phyloP scores from a whole-genome alignment of 2,113 vertebrate species.

The Hemibagrus wyckioides region DNA sequence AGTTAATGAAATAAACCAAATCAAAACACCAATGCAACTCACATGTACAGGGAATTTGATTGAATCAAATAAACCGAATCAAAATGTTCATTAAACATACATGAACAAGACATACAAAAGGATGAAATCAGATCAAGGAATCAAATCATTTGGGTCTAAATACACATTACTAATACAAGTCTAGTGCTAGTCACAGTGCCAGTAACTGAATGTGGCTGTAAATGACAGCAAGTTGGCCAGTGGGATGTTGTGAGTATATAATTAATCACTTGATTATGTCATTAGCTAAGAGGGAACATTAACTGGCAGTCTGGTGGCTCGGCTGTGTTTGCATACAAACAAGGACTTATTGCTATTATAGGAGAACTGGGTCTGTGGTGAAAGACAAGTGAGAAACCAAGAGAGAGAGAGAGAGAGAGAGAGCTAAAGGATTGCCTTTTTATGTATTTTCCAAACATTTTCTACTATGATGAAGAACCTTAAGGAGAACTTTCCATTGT shows the following conservation, averaged over 20 bases:
- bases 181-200: not conserved
- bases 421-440: not conserved
- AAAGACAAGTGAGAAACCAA: not conserved
- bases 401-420: not conserved
- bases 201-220: conserved; percentile 3
- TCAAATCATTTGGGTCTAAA: not conserved
- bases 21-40: not conserved
- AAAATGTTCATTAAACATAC: not conserved
- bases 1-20: not conserved
- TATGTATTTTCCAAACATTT: not conserved
- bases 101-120: not conserved
- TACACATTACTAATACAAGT: not conserved
- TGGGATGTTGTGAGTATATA: conserved; percentile 35
- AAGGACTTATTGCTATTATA: conserved; percentile 19
- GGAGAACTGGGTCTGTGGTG: not conserved
- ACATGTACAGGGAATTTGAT: not conserved
- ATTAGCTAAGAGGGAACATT: conserved; percentile 25
- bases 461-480: not conserved
- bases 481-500: not conserved
- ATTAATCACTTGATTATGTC: conserved; percentile 39
- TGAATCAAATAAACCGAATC: not conserved
- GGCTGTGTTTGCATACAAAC: conserved; percentile 40
- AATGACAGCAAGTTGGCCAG: conserved; percentile 11
- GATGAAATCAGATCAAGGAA: not conserved
- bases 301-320: conserved; percentile 27